These are phyloP conservation scores for Oophaga pumilio DNA, from an alignment of 2,113 vertebrate genomes.

Conservation along the genomic window DNA sequence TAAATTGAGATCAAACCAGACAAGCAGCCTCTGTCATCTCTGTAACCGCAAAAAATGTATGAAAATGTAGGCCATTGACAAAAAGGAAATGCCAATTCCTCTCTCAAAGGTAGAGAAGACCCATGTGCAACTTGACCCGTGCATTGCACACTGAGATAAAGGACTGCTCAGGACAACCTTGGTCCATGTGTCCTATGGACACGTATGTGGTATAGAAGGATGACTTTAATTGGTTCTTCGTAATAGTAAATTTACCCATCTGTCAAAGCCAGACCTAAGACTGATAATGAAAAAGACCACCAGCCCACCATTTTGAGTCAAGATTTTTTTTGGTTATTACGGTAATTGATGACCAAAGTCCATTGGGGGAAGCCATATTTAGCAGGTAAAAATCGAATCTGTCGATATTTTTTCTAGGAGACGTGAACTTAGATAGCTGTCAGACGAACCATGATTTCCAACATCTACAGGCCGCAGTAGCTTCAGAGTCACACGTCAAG, in stretches of 20 bases:
- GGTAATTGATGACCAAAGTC: too few species aligned
- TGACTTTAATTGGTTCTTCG: background rate
- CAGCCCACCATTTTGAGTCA: too few species aligned
- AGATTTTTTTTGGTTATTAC: too few species aligned
- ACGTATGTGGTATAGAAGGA: background rate
- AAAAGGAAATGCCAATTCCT: conserved; percentile 20
- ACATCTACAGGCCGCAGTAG: background rate
- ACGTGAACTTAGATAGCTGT: too few species aligned
- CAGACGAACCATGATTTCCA: background rate
- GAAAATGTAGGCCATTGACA: background rate
- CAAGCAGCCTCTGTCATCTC: background rate
- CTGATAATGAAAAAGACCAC: too few species aligned
- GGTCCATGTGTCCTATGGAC: background rate
- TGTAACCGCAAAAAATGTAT: conserved; percentile 1
- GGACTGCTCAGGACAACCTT: background rate
- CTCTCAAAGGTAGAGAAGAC: background rate
- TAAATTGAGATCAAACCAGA: background rate
- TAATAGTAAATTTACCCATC: background rate
- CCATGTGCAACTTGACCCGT: background rate
- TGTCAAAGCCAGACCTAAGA: too few species aligned
- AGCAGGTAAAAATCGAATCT: too few species aligned
- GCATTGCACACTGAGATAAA: background rate
- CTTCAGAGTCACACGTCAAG: background rate
- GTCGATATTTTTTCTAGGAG: too few species aligned
- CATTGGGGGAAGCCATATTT: too few species aligned